phyloP scores from a whole-genome alignment of 2,797 vertebrate genomes.

The Myotis planiceps region DNA sequence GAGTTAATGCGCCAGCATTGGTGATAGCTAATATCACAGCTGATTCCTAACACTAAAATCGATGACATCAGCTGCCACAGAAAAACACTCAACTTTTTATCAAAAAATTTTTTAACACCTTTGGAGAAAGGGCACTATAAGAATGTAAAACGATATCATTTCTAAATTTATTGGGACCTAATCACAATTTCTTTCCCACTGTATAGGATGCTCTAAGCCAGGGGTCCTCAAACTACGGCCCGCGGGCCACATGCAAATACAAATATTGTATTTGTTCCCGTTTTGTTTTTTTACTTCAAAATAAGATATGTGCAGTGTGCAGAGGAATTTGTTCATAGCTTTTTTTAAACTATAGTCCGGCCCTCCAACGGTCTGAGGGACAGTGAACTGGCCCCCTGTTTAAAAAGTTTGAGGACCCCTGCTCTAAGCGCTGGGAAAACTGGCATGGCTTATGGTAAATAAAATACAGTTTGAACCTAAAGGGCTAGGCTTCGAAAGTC shows the following conservation, averaged over 20 bases:
- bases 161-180: neutral
- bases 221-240: too few relatives aligned
- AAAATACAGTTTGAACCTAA: neutral
- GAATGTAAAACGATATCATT: neutral
- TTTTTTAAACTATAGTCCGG: too few relatives aligned
- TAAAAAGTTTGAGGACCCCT: too few relatives aligned
- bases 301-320: too few relatives aligned
- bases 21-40: neutral
- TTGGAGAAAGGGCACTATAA: neutral
- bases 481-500: neutral
- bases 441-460: neutral
- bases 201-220: neutral
- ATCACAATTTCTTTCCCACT: neutral
- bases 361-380: too few relatives aligned
- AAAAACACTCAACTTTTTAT: neutral
- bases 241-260: too few relatives aligned
- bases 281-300: too few relatives aligned
- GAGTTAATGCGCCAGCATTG: fast-evolving
- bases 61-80: too few relatives aligned
- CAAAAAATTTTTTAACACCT: neutral
- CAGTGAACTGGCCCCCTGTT: too few relatives aligned
- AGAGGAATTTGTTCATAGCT: too few relatives aligned
- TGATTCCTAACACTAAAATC: neutral
- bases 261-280: too few relatives aligned
- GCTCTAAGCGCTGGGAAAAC: neutral